Evolutionary conservation across 2,888 invertebrate genomes (phyloP).

Genomic region (Periphyllus acericola): DNA sequence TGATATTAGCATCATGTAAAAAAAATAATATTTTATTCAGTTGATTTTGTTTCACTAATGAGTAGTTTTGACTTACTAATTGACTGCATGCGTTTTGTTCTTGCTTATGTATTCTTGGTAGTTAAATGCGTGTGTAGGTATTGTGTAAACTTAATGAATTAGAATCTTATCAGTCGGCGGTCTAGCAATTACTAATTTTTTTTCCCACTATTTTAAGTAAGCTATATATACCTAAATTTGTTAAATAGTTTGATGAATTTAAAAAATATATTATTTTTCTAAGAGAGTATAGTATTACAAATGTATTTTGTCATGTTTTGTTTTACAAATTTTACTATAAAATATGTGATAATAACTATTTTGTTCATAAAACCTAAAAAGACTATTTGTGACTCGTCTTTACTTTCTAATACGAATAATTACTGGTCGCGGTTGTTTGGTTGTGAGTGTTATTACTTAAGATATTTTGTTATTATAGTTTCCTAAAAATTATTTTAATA

Average conservation of each 20-base stretch:
- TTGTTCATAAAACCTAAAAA: too few species aligned
- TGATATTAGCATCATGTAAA: background rate
- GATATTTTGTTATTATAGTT: too few species aligned
- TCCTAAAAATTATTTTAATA: too few species aligned
- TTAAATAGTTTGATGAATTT: background rate
- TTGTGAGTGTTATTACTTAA: too few species aligned
- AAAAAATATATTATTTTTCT: background rate
- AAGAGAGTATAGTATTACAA: too few species aligned
- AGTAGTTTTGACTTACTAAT: slow-evolving; percentile 50
- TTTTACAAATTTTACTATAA: too few species aligned
- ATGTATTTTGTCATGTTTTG: too few species aligned
- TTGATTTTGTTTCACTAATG: slow-evolving; percentile 52
- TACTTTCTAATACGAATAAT: too few species aligned
- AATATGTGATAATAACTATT: too few species aligned
- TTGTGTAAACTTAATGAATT: slow-evolving; percentile 28
- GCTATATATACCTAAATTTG: too few species aligned
- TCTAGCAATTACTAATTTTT: slow-evolving; percentile 24
- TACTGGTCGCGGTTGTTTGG: too few species aligned
- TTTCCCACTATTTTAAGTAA: background rate
- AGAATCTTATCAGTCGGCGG: slow-evolving; percentile 39
- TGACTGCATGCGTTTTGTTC: slow-evolving; percentile 35
- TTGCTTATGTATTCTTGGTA: slow-evolving; percentile 12
- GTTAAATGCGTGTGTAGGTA: slow-evolving; percentile 9
- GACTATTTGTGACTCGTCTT: too few species aligned
- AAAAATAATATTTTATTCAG: slow-evolving; percentile 36